These are phyloP conservation scores for Antheraea yamamai DNA, from an alignment of 2,888 invertebrate genomes.

Conservation along the genomic window DNA sequence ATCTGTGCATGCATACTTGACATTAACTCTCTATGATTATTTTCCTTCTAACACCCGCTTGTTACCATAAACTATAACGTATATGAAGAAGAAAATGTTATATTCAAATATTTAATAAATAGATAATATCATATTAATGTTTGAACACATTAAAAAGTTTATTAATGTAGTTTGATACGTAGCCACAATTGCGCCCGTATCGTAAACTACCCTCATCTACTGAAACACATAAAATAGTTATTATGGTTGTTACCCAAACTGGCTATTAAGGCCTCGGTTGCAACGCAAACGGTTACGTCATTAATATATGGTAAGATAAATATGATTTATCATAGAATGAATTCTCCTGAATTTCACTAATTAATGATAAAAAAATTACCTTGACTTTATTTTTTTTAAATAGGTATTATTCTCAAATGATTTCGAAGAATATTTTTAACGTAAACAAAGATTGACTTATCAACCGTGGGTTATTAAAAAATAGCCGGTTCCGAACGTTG, in stretches of 20 bases:
- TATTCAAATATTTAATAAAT: background rate
- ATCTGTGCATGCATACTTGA: too few species aligned
- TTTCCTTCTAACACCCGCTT: too few species aligned
- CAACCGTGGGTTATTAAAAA: too few species aligned
- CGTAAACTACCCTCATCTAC: constrained; percentile 4
- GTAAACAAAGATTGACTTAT: too few species aligned
- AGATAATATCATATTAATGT: background rate
- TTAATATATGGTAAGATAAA: background rate
- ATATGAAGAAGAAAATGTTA: background rate
- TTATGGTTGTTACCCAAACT: background rate
- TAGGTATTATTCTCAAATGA: too few species aligned
- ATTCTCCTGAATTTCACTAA: background rate
- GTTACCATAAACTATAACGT: too few species aligned
- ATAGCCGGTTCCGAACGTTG: too few species aligned
- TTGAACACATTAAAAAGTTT: background rate
- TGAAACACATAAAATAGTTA: constrained; percentile 8
- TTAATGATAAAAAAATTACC: background rate
- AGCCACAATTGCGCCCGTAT: background rate
- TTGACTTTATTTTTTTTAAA: too few species aligned
- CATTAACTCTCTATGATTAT: too few species aligned
- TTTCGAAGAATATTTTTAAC: too few species aligned
- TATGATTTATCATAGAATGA: background rate
- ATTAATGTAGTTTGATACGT: background rate
- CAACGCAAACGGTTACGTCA: background rate
- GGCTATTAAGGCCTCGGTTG: background rate